These are phyloP conservation scores for Orcinus orca DNA, from an alignment of 2,113 vertebrate species.

Conservation along the genomic window DNA sequence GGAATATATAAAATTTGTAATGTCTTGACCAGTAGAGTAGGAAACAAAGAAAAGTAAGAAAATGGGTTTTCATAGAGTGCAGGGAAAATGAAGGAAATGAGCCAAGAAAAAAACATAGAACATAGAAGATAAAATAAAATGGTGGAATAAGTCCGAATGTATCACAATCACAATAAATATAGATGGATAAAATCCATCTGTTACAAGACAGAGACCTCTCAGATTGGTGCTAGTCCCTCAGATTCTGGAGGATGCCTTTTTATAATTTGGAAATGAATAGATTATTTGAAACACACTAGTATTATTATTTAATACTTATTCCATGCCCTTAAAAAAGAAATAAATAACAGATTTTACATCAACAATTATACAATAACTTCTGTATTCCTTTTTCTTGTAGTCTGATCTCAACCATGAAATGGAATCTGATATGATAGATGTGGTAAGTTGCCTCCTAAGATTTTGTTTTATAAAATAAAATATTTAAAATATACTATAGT, in stretches of 20 bases:
- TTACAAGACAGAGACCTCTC: neutral
- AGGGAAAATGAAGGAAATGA: neutral
- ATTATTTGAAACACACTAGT: constrained; percentile 3
- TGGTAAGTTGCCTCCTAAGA: constrained; percentile 55
- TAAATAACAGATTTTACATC: neutral
- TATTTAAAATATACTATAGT: neutral
- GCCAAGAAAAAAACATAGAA: neutral
- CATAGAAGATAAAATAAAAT: neutral
- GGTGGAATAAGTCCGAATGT: neutral
- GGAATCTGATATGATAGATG: constrained; percentile 65
- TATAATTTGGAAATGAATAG: neutral
- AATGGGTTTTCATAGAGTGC: neutral
- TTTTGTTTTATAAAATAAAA: neutral
- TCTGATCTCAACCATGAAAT: constrained; percentile 50
- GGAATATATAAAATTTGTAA: neutral
- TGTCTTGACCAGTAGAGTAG: neutral
- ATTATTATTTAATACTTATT: constrained; percentile 5
- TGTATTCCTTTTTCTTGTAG: constrained; percentile 49
- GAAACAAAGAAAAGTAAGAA: neutral
- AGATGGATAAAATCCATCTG: neutral
- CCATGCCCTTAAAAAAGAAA: neutral
- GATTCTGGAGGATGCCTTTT: neutral
- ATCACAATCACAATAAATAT: neutral
- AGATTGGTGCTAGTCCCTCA: neutral
- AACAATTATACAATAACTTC: constrained; percentile 10